phyloP scores from a whole-genome alignment of 1,140 invertebrate genomes.

The Venustaconcha ellipsiformis region DNA sequence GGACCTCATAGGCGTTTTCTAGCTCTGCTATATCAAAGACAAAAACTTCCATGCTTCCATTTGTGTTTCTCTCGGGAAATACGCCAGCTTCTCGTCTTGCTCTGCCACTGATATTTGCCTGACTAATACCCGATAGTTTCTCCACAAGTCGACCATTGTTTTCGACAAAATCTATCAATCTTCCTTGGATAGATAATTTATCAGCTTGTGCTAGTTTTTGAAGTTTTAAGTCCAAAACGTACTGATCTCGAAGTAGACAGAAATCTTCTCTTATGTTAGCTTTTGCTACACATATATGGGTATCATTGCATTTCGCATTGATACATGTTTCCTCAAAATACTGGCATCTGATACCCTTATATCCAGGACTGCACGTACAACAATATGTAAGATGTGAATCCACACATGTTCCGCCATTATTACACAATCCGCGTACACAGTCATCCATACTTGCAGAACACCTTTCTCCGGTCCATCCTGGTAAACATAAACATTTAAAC shows the following conservation, averaged over 20 bases:
- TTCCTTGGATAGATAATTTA: constrained; percentile 13
- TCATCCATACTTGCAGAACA: constrained; percentile 62
- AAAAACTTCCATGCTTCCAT: constrained; percentile 21
- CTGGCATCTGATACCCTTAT: constrained; percentile 36
- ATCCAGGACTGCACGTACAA: constrained; percentile 35
- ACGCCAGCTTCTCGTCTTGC: background rate
- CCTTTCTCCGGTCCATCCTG: constrained; percentile 57
- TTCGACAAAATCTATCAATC: constrained; percentile 28
- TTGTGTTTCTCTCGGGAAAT: background rate
- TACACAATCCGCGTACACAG: constrained; percentile 48
- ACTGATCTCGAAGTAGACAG: constrained; percentile 3
- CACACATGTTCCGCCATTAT: constrained; percentile 39
- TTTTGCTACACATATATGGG: constrained; percentile 17
- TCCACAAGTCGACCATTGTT: constrained; percentile 16
- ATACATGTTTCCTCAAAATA: constrained; percentile 23
- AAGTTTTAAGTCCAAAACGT: constrained; percentile 7
- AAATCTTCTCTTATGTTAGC: background rate
- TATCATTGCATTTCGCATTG: constrained; percentile 2
- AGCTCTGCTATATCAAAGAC: background rate
- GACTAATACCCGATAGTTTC: background rate
- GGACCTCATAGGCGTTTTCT: background rate
- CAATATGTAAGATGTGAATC: constrained; percentile 40
- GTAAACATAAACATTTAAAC: constrained; percentile 46
- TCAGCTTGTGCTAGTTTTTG: background rate
- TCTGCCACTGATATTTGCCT: background rate